Percentiles rank a stretch among this genome's conserved stretches.
phyloP scores from a whole-genome alignment of 2,888 invertebrate genomes.

The Xanthorhoe spadicearia region DNA sequence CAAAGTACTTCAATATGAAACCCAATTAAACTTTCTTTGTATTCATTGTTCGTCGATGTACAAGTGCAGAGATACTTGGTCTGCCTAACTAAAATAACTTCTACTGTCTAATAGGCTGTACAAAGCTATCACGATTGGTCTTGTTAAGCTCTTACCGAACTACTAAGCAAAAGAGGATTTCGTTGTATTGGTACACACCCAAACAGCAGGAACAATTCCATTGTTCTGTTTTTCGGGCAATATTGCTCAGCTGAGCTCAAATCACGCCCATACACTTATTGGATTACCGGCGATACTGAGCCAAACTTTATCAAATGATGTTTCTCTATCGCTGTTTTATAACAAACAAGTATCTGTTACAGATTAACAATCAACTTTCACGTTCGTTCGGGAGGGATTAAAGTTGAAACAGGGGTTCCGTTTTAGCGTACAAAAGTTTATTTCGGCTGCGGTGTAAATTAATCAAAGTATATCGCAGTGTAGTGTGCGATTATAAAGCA shows the following conservation, averaged over 20 bases:
- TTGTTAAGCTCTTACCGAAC: slow-evolving; percentile 20
- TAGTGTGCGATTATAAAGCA: slow-evolving; percentile 74
- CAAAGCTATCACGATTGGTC: slow-evolving; percentile 21
- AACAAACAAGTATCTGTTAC: slow-evolving; percentile 64
- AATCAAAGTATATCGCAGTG: slow-evolving; percentile 75
- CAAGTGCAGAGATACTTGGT: slow-evolving; percentile 1
- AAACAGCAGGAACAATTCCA: slow-evolving; percentile 33
- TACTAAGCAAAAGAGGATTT: slow-evolving; percentile 24
- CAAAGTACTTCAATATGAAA: too few species aligned
- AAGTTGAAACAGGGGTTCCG: slow-evolving; percentile 71
- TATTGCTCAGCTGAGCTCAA: slow-evolving; percentile 56
- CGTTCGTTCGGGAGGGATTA: slow-evolving; percentile 66
- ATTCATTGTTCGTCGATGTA: not conserved
- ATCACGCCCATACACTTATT: slow-evolving; percentile 62
- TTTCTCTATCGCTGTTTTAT: slow-evolving; percentile 53
- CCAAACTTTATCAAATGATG: slow-evolving; percentile 55
- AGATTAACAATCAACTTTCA: slow-evolving; percentile 73
- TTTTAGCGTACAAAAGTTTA: slow-evolving; percentile 76
- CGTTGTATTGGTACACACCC: slow-evolving; percentile 26
- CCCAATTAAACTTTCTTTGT: not conserved
- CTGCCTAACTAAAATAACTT: not conserved
- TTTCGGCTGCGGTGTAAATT: slow-evolving; percentile 76
- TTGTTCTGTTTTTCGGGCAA: slow-evolving; percentile 45
- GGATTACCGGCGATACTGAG: slow-evolving; percentile 58
- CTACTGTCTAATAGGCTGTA: not conserved